These are phyloP conservation scores for Spodoptera littoralis DNA, from an alignment of 2,888 invertebrate species.

Conservation along the genomic window DNA sequence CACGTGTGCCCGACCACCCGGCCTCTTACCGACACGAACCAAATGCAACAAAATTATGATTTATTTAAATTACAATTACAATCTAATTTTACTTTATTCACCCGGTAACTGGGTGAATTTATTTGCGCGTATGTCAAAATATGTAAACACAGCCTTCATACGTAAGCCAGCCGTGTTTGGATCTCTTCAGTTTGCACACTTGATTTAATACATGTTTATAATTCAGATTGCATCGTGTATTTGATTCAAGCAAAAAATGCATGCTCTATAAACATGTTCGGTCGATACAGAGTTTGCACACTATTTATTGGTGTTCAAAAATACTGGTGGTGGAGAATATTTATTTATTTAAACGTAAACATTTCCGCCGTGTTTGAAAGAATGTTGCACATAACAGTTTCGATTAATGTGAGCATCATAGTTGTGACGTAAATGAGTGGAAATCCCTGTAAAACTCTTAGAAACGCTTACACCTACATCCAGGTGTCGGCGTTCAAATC, in stretches of 20 bases:
- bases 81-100: constrained; percentile 42
- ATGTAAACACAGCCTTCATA: constrained; percentile 46
- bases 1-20: constrained; percentile 38
- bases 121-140: constrained; percentile 51
- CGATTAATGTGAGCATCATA: constrained; percentile 22
- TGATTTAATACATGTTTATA: constrained; percentile 42
- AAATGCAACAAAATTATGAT: constrained; percentile 58
- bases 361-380: constrained; percentile 34
- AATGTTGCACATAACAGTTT: constrained; percentile 26
- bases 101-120: constrained; percentile 47
- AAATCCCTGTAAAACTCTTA: constrained; percentile 55
- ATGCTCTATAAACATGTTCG: constrained; percentile 25
- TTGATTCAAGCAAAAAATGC: constrained; percentile 15
- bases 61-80: constrained; percentile 53
- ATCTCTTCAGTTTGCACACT: constrained; percentile 28
- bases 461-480: constrained; percentile 62
- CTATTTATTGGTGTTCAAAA: constrained; percentile 40
- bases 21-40: constrained; percentile 46
- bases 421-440: constrained; percentile 53
- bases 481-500: constrained; percentile 75
- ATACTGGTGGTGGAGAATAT: constrained; percentile 20
- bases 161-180: constrained; percentile 38
- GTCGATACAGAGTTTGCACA: constrained; percentile 18
- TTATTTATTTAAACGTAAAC: constrained; percentile 28
- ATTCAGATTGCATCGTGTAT: constrained; percentile 30